A percentile compares a stretch with the other conserved stretches of the same genome.
phyloP scores from a whole-genome alignment of 2,888 invertebrate genomes.

The Thecocarcelia acutangulata region DNA sequence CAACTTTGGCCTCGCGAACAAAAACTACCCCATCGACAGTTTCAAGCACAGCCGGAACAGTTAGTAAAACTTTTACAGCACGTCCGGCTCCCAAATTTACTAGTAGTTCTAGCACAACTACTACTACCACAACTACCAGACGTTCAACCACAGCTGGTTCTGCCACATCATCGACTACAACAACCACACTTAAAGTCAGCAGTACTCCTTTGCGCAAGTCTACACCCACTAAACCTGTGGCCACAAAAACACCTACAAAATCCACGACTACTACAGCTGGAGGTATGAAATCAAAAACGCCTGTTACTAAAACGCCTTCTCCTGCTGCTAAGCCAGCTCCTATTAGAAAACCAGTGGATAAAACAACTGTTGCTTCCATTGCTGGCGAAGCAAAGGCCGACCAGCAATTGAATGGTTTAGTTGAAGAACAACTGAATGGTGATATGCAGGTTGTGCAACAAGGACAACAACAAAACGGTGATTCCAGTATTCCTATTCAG shows the following conservation, averaged over 20 bases:
- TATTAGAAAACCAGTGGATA: constrained; percentile 61
- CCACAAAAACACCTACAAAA: constrained; percentile 65
- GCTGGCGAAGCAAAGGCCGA: constrained; percentile 65
- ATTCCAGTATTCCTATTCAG: constrained; percentile 53
- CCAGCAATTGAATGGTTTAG: constrained; percentile 43
- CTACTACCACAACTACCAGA: constrained; percentile 68
- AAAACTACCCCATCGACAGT: constrained; percentile 70
- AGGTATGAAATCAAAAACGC: constrained; percentile 66
- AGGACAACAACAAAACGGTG: constrained; percentile 44
- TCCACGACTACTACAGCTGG: constrained; percentile 41
- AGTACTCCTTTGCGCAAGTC: constrained; percentile 71
- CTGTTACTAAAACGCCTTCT: constrained; percentile 69
- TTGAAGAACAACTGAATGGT: constrained; percentile 45
- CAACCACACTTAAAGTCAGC: constrained; percentile 63
- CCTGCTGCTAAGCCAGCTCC: constrained; percentile 73
- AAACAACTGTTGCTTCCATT: constrained; percentile 45
- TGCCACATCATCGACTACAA: constrained; percentile 51
- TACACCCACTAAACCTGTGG: constrained; percentile 72
- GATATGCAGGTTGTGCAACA: constrained; percentile 48
- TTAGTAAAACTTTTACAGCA: constrained; percentile 75
- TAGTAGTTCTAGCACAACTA: constrained; percentile 61
- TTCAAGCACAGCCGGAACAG: constrained; percentile 69
- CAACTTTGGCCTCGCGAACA: constrained; percentile 66
- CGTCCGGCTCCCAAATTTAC: constrained; percentile 77
- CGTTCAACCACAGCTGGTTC: constrained; percentile 70